Percentiles rank a stretch among this genome's conserved stretches.
Conservation (phyloP, 2,888 invertebrate species). For the Lapara coniferarum region DNA sequence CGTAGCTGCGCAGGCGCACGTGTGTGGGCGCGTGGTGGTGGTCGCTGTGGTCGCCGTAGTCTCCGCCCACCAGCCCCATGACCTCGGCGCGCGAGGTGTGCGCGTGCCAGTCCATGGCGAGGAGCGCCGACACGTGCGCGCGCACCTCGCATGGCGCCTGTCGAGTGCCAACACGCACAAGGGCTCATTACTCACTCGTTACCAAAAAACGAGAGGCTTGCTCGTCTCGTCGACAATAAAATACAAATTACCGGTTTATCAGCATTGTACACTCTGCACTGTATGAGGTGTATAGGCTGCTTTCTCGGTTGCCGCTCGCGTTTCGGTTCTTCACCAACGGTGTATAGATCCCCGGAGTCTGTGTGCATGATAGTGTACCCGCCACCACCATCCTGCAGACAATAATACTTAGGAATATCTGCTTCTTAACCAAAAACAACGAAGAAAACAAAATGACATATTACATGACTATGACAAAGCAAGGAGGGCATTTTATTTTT, state of each 20-base stretch:
- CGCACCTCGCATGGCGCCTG: slow-evolving; percentile 86
- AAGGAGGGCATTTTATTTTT: too few relatives aligned
- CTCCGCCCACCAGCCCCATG: slow-evolving; percentile 89
- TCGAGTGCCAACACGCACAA: slow-evolving; percentile 23
- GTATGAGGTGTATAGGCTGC: slow-evolving; percentile 82
- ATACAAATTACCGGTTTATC: slow-evolving; percentile 77
- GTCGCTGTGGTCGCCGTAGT: slow-evolving; percentile 49
- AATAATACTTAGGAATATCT: neutral
- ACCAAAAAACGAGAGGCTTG: too few relatives aligned
- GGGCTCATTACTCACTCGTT: neutral
- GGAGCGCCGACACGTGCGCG: slow-evolving; percentile 83
- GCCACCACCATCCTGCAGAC: slow-evolving; percentile 82
- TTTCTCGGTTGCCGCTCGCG: slow-evolving; percentile 66
- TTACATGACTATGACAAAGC: too few relatives aligned
- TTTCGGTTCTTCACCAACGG: slow-evolving; percentile 66
- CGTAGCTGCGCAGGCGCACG: slow-evolving; percentile 65
- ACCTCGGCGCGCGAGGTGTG: slow-evolving; percentile 88
- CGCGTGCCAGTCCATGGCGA: slow-evolving; percentile 88
- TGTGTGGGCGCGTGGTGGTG: too few relatives aligned
- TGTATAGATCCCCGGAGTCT: slow-evolving; percentile 82
- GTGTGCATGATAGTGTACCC: slow-evolving; percentile 87
- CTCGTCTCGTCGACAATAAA: too few relatives aligned
- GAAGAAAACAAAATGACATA: too few relatives aligned
- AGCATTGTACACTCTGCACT: slow-evolving; percentile 83
- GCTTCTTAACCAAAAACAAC: too few relatives aligned